Base-by-base conservation (phyloP, 2,113 vertebrate genomes). In the Crocuta crocuta region DNA sequence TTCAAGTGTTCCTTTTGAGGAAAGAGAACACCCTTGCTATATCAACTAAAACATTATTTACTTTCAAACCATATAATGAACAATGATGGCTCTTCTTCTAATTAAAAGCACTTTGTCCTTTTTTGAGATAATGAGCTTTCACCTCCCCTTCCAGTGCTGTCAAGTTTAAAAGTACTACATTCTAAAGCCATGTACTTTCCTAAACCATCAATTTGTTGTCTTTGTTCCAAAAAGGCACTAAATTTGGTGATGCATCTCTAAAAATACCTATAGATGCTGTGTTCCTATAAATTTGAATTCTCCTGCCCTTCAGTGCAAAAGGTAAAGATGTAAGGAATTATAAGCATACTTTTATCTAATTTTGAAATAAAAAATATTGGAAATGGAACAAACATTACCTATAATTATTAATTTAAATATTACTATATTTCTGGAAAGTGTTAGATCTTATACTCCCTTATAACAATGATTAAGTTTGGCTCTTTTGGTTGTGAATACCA, bases 1-100 rank as follows among this genome's bases (percentile, higher is more conserved):
- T 88, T 84, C 45, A 81, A 31, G 0, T 28, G 9, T 87, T 74
- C 9, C 39, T 55, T 92, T 79, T 10, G 45, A 68, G 7, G 1
- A 93, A 94, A 45, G 10, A 15, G 33, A 74, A 55, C 5, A 96
- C 31, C 31, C 23, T 80, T 85, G n/a, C 11, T 85, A 0, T 24
- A 89, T 74, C 63, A 94, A 82, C 86, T 78, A 94, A 19, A 95
- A 76, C 12, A 43, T 78, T 93, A 84, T 81, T 97, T 96, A 90
- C 6, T 74, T 95, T 82, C 5, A 71, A 74, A 87, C 33, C 16
- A 48, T 50, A 91, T 78, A 95, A 80, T 81, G 7, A 92, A 88
- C 7, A 10, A 92, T 6, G 17, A 65, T 50, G 23, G 4, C 4
- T 74, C n/a, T 88, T 93, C 24, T 53, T 88, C 78, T 94, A 95